Conservation (phyloP, 2,888 invertebrate species). For the Raillietiella orientalis region DNA sequence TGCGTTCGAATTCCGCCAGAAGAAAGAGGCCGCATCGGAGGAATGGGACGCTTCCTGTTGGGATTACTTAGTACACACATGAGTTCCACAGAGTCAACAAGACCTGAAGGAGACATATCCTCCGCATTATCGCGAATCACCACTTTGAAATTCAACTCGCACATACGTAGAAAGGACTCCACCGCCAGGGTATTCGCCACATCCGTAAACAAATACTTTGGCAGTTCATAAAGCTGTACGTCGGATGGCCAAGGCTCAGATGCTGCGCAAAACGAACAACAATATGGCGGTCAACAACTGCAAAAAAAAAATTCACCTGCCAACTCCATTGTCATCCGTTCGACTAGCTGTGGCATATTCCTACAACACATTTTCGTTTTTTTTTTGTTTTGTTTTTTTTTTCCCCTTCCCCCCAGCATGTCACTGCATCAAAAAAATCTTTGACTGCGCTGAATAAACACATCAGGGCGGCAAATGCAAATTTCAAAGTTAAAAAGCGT, state of each 20-base stretch:
- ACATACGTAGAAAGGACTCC: slow-evolving; percentile 76
- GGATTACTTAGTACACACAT: slow-evolving; percentile 1
- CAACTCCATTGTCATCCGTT: too few species aligned
- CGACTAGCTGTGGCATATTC: too few species aligned
- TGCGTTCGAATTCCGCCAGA: slow-evolving; percentile 62
- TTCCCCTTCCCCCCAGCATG: too few species aligned
- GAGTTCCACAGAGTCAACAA: slow-evolving; percentile 5
- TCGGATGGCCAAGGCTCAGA: slow-evolving; percentile 71
- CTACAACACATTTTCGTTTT: too few species aligned
- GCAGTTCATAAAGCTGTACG: slow-evolving; percentile 50
- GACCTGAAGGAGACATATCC: slow-evolving; percentile 67
- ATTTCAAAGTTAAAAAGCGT: too few species aligned
- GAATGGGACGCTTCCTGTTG: slow-evolving; percentile 50
- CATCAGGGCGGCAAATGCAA: too few species aligned
- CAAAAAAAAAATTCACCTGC: slow-evolving; percentile 2
- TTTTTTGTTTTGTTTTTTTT: too few species aligned
- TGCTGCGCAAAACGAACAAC: slow-evolving; percentile 19
- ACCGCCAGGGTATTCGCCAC: slow-evolving; percentile 76
- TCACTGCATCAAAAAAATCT: too few species aligned
- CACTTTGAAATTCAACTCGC: slow-evolving; percentile 43
- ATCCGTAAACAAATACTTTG: slow-evolving; percentile 25
- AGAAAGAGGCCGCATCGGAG: slow-evolving; percentile 63
- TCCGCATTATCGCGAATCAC: slow-evolving; percentile 69
- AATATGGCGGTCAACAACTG: not conserved
- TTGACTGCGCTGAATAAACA: too few species aligned